Evolutionary conservation across 1,140 invertebrate genomes (phyloP).

Genomic region (Mamestra configurata): DNA sequence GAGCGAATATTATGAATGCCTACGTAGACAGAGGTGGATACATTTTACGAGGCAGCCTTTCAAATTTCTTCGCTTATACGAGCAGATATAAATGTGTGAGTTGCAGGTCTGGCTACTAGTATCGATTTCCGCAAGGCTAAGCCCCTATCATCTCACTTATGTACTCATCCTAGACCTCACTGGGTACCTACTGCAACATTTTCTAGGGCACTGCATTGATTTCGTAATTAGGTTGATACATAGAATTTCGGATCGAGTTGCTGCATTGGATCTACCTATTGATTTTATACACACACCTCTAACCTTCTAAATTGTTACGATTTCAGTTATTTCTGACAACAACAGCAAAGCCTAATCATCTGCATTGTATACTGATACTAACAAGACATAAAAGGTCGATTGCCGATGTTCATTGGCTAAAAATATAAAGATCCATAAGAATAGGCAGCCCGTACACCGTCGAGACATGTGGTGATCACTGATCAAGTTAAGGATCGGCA

Average conservation of each 20-base stretch:
- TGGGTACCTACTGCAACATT: background rate
- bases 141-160: constrained; percentile 43
- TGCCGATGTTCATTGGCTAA: too few relatives aligned
- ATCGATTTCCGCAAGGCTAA: constrained; percentile 62
- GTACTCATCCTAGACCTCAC: constrained; percentile 8
- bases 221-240: background rate
- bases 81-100: constrained; percentile 51
- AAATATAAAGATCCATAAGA: too few relatives aligned
- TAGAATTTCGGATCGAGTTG: background rate
- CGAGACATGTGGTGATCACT: too few relatives aligned
- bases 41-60: constrained; percentile 61
- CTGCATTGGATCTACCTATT: background rate
- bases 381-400: too few relatives aligned
- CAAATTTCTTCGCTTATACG: constrained; percentile 59
- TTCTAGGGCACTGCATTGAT: background rate
- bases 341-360: too few relatives aligned
- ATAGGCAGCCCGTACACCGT: too few relatives aligned
- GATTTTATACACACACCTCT: too few relatives aligned
- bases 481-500: too few relatives aligned
- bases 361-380: too few relatives aligned
- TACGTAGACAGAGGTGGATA: constrained; percentile 48
- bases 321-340: too few relatives aligned
- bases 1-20: constrained; percentile 44
- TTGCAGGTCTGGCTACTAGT: constrained; percentile 62
- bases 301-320: too few relatives aligned